phyloP scores from a whole-genome alignment of 1,140 invertebrate genomes.

The Panulirus ornatus region DNA sequence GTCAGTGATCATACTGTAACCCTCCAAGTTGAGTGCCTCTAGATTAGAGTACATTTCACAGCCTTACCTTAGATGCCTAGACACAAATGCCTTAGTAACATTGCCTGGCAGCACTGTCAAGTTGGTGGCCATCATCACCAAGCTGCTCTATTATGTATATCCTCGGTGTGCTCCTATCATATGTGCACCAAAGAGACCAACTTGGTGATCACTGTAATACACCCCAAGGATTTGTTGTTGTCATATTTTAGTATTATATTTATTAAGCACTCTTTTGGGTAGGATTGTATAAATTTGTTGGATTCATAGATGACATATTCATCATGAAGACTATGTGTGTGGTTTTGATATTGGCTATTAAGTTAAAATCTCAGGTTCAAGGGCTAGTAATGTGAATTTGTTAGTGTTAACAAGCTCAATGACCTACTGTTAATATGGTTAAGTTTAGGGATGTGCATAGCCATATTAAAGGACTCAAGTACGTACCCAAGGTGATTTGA shows the following conservation, averaged over 20 bases:
- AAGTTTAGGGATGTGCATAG: neutral
- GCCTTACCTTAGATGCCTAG: slow-evolving; percentile 65
- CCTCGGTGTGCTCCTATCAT: slow-evolving; percentile 19
- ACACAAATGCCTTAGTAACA: slow-evolving; percentile 60
- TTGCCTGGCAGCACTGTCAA: slow-evolving; percentile 12
- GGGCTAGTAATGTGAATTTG: slow-evolving; percentile 8
- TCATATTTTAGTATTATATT: neutral
- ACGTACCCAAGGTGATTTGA: neutral
- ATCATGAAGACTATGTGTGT: neutral
- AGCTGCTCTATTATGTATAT: slow-evolving; percentile 24
- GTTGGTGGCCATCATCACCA: slow-evolving; percentile 25
- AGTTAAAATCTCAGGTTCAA: slow-evolving; percentile 12
- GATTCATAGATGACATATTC: neutral
- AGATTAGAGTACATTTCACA: slow-evolving; percentile 58
- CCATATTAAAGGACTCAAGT: neutral
- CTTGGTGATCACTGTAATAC: slow-evolving; percentile 51
- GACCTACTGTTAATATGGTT: neutral
- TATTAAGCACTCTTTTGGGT: neutral
- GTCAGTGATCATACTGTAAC: slow-evolving; percentile 50
- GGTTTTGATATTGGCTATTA: neutral
- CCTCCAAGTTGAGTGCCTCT: slow-evolving; percentile 65
- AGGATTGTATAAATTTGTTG: neutral
- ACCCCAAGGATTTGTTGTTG: slow-evolving; percentile 48
- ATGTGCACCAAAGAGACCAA: slow-evolving; percentile 13
- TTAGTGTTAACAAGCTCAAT: neutral